Percentiles rank a stretch among this genome's conserved stretches.
phyloP scores from a whole-genome alignment of 2,113 vertebrate species.

The Microtus oregoni region DNA sequence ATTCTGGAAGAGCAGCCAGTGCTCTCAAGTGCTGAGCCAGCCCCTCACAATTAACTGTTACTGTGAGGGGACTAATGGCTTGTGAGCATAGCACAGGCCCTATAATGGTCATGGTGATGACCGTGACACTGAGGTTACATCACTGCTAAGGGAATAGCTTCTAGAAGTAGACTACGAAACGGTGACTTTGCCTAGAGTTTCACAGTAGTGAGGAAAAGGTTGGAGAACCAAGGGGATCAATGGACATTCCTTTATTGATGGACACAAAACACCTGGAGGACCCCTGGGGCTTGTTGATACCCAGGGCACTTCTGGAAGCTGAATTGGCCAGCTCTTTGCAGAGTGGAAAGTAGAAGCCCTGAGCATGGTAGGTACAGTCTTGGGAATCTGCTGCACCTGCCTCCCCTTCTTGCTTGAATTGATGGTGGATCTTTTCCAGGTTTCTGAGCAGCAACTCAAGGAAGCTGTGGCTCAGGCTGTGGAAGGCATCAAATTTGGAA shows the following conservation, averaged over 20 bases:
- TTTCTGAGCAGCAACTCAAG: conserved; percentile 94
- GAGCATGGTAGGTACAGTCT: accelerated
- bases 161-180: background rate
- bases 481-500: conserved; percentile 89
- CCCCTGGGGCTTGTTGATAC: too few relatives aligned
- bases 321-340: background rate
- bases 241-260: background rate
- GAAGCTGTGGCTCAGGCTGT: conserved; percentile 92
- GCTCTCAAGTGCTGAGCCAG: background rate
- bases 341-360: background rate
- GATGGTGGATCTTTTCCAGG: conserved; percentile 83
- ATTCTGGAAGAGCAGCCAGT: background rate
- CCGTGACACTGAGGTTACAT: background rate
- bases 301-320: background rate
- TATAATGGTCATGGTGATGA: background rate
- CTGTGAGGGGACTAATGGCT: background rate
- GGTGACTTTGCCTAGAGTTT: background rate
- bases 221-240: background rate
- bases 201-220: background rate
- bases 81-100: background rate
- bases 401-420: background rate
- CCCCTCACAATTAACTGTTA: background rate
- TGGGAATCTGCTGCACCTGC: background rate
- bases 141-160: background rate
- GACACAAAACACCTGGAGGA: background rate